Evolutionary conservation across 2,113 vertebrate species (phyloP).

Genomic region (Thinocorus orbignyianus): DNA sequence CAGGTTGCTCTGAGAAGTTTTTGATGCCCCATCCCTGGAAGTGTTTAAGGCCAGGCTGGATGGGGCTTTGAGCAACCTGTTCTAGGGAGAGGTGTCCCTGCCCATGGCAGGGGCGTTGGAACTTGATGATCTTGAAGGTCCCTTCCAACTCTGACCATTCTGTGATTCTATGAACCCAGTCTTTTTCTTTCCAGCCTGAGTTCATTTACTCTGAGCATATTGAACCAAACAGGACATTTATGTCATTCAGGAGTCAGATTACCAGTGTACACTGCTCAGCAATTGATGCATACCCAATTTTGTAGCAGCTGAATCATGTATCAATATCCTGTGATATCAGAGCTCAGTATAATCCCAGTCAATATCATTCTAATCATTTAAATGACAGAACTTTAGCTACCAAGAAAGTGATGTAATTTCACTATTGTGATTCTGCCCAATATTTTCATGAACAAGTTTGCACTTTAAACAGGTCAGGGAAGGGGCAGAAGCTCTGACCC

Average conservation of each 20-base stretch:
- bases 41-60: too few relatives aligned
- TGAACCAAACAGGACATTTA: not conserved
- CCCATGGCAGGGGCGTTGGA: too few relatives aligned
- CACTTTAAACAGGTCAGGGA: not conserved
- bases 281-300: not conserved
- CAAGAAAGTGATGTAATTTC: not conserved
- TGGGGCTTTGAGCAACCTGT: too few relatives aligned
- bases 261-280: not conserved
- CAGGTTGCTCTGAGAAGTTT: too few relatives aligned
- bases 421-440: not conserved
- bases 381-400: not conserved
- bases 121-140: too few relatives aligned
- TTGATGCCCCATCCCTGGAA: too few relatives aligned
- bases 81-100: too few relatives aligned
- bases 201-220: not conserved
- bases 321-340: not conserved
- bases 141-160: too few relatives aligned
- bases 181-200: not conserved
- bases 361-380: not conserved
- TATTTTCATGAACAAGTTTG: not conserved
- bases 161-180: too few relatives aligned
- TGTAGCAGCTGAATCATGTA: not conserved
- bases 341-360: not conserved
- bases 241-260: not conserved
- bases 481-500: not conserved